These are phyloP conservation scores for Acronicta aceris DNA, from an alignment of 2,888 invertebrate species.

Conservation along the genomic window DNA sequence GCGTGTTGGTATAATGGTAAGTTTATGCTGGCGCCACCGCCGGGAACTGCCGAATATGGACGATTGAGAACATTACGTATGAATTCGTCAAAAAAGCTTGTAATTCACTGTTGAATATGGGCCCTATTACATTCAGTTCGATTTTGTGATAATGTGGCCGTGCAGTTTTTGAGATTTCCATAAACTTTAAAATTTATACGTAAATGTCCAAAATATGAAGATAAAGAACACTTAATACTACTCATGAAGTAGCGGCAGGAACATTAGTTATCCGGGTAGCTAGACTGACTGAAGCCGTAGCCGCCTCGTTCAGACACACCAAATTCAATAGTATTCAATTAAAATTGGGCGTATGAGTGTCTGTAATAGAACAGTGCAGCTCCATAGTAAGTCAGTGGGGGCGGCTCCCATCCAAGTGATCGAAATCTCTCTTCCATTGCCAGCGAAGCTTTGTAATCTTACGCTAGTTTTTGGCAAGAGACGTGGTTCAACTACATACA, in stretches of 20 bases:
- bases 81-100: slow-evolving; percentile 18
- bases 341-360: slow-evolving; percentile 25
- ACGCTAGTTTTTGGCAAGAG: slow-evolving; percentile 59
- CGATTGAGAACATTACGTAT: slow-evolving; percentile 34
- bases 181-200: too few species aligned
- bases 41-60: slow-evolving; percentile 19
- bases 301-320: background rate
- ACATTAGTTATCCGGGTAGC: too few species aligned
- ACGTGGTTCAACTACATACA: background rate
- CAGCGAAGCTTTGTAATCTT: slow-evolving; percentile 56
- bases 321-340: slow-evolving; percentile 18
- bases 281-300: background rate
- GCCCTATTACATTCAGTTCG: too few species aligned
- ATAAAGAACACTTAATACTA: too few species aligned
- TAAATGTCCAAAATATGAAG: too few species aligned
- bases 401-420: slow-evolving; percentile 34
- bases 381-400: slow-evolving; percentile 14
- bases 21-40: slow-evolving; percentile 23
- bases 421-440: slow-evolving; percentile 52
- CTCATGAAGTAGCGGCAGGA: background rate
- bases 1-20: slow-evolving; percentile 23
- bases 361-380: slow-evolving; percentile 37
- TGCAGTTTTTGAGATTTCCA: background rate
- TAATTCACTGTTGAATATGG: background rate
- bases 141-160: background rate